phyloP scores from a whole-genome alignment of 1,140 invertebrate genomes.

The Drosophila lacertosa region DNA sequence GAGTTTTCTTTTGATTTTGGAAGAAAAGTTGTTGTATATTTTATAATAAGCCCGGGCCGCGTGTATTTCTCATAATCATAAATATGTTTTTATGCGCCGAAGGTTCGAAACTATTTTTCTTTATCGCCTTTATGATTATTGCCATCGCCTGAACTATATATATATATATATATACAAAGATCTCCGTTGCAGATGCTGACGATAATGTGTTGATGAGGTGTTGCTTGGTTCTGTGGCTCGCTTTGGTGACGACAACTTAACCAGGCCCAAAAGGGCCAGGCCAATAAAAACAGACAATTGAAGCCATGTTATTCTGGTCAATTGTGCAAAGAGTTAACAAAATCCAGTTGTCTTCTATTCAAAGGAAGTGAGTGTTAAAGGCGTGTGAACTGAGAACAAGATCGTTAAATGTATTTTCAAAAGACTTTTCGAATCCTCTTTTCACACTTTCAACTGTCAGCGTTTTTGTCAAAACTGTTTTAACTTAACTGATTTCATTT shows the following conservation, averaged over 20 bases:
- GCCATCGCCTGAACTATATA: slow-evolving; percentile 33
- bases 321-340: slow-evolving; percentile 5
- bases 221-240: slow-evolving; percentile 70
- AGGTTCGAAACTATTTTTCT: slow-evolving; percentile 36
- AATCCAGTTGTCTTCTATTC: neutral
- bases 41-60: slow-evolving; percentile 78
- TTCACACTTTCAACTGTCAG: neutral
- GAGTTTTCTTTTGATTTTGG: slow-evolving; percentile 79
- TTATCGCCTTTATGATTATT: slow-evolving; percentile 50
- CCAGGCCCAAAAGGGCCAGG: slow-evolving; percentile 28
- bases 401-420: neutral
- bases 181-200: slow-evolving; percentile 51
- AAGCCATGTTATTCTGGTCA: neutral
- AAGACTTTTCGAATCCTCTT: neutral
- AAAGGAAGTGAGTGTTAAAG: neutral
- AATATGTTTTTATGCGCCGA: slow-evolving; percentile 64
- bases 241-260: slow-evolving; percentile 39
- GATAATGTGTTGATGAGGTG: slow-evolving; percentile 81
- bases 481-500: no score
- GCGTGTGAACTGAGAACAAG: neutral
- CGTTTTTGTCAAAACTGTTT: no score
- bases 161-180: slow-evolving; percentile 4
- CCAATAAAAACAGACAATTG: slow-evolving; percentile 40
- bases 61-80: slow-evolving; percentile 80
- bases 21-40: slow-evolving; percentile 80